phyloP scores from a whole-genome alignment of 2,113 vertebrate genomes.

The Malurus elegans region DNA sequence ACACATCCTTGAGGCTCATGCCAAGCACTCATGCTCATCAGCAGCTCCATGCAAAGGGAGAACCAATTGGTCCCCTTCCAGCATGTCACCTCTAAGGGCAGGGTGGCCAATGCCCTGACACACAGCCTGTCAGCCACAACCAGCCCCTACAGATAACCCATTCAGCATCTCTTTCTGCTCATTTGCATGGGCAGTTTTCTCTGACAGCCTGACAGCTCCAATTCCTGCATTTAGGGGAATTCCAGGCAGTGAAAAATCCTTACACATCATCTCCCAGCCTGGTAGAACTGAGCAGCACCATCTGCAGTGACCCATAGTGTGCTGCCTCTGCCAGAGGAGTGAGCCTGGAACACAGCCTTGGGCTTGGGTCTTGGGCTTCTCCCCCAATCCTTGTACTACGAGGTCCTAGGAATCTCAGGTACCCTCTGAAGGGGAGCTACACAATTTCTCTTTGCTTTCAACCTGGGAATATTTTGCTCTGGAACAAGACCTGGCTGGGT shows the following conservation, averaged over 20 bases:
- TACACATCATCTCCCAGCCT: neutral
- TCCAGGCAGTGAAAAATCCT: neutral
- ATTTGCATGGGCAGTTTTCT: neutral
- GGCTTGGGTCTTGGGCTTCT: neutral
- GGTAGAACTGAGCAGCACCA: neutral
- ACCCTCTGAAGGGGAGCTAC: neutral
- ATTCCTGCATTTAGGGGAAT: neutral
- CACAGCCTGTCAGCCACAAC: neutral
- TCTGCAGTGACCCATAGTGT: rapidly evolving
- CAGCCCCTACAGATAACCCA: neutral
- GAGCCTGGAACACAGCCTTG: neutral
- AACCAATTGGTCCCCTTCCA: neutral
- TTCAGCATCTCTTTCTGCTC: neutral
- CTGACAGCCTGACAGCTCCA: neutral
- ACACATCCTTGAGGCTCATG: rapidly evolving
- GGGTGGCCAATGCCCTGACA: neutral
- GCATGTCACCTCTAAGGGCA: neutral
- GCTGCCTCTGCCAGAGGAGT: neutral
- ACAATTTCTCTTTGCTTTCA: neutral
- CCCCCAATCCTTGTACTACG: neutral
- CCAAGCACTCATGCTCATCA: neutral
- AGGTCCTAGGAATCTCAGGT: neutral
- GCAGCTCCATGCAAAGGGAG: neutral
- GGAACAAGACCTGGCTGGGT: neutral
- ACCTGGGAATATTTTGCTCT: neutral